Conservation (phyloP, 2,113 vertebrate genomes). For the Vireo altiloquus region DNA sequence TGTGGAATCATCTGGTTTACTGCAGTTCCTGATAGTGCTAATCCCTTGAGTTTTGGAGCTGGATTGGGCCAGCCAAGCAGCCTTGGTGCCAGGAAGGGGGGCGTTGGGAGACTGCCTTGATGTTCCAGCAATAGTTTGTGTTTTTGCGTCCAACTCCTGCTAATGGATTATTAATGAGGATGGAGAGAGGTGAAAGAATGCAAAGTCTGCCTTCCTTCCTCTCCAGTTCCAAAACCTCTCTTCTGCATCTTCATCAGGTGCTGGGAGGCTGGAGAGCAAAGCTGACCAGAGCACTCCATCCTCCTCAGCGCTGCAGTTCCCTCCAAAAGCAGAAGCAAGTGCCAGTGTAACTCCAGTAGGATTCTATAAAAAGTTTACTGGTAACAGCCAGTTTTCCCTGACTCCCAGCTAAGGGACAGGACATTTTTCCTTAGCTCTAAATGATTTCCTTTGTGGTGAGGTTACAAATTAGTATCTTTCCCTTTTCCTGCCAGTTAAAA, state of each 20-base stretch:
- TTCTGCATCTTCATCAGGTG: background rate
- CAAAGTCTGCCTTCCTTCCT: background rate
- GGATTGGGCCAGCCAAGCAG: background rate
- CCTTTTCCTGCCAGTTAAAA: background rate
- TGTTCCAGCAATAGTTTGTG: background rate
- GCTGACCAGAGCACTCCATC: background rate
- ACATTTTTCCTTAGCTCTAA: background rate
- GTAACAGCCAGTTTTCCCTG: background rate
- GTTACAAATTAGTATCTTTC: background rate
- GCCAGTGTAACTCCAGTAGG: conserved; percentile 25
- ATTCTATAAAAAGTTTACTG: background rate
- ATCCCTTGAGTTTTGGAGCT: background rate
- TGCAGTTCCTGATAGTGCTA: conserved; percentile 25
- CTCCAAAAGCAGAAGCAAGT: conserved; percentile 8
- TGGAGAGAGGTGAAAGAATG: background rate
- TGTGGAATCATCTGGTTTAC: conserved; percentile 51
- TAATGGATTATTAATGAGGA: background rate
- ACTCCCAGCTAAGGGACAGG: background rate
- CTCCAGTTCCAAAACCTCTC: background rate
- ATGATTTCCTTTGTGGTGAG: background rate
- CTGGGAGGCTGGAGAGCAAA: background rate
- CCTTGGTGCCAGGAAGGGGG: conserved; percentile 17
- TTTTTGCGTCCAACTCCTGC: background rate
- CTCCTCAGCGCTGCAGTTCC: background rate
- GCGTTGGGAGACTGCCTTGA: background rate